Percentiles rank a stretch among this genome's conserved stretches.
Evolutionary conservation across 1,140 invertebrate genomes (phyloP).

Genomic region (Drosophila sturtevanti): DNA sequence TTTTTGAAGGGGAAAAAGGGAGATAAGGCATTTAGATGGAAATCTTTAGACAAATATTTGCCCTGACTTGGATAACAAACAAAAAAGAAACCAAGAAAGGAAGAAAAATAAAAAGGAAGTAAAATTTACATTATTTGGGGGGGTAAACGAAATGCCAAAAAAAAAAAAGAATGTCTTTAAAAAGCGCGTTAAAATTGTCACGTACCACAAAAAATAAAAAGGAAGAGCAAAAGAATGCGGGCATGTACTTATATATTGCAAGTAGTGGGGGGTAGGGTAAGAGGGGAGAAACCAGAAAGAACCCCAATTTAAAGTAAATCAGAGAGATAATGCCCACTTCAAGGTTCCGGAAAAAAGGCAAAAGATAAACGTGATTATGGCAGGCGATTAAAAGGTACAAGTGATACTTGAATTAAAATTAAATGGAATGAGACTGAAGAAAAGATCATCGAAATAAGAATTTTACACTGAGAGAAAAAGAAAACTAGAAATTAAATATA

Average conservation of each 20-base stretch:
- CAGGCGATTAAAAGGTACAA: conserved; percentile 70
- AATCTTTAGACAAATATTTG: conserved; percentile 78
- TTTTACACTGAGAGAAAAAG: background rate
- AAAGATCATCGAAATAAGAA: background rate
- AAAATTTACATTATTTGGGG: conserved; percentile 35
- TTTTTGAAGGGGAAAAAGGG: conserved; percentile 2
- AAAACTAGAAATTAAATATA: background rate
- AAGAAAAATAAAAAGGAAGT: conserved; percentile 8
- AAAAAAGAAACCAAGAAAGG: background rate
- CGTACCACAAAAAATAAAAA: conserved; percentile 52
- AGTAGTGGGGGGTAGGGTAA: conserved; percentile 11
- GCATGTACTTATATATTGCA: conserved; percentile 35
- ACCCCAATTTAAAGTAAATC: conserved; percentile 48
- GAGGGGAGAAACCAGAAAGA: conserved; percentile 43
- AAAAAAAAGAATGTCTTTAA: conserved; percentile 10
- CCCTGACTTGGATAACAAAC: conserved; percentile 44
- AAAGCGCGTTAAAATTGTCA: conserved; percentile 72
- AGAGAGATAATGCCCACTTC: conserved; percentile 48
- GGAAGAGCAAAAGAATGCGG: conserved; percentile 42
- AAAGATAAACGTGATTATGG: conserved; percentile 74
- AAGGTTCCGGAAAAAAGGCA: conserved; percentile 51
- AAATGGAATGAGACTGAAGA: conserved; percentile 10
- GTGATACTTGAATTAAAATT: conserved; percentile 61
- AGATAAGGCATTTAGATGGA: conserved; percentile 67
- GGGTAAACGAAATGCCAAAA: background rate